Base-by-base conservation (phyloP, 1,140 invertebrate genomes). In the Philopotamus ludificatus region DNA sequence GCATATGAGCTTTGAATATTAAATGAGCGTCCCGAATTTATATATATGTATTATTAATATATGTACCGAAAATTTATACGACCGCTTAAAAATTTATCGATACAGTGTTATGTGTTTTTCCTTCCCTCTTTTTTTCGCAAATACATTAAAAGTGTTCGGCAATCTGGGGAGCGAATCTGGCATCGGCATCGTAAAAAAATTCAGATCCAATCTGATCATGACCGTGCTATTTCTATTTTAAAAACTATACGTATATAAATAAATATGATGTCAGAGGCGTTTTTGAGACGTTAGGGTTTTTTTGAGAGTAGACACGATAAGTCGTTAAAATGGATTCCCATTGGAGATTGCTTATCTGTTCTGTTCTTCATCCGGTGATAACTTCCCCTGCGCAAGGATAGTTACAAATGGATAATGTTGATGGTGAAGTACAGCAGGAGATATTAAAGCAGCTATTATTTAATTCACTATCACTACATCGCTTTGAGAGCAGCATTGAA, bases 321-420 rank as follows among this genome's bases (percentile, higher is more conserved):
- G 67, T 59, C 61, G 63, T 68, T 65, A 65, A 65, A 69, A 69
- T 68, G 67, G 67, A 68, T 68, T 68, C 67, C 66, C 62, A 53
- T 44, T 57, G 63, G 54, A 68, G 67, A 65, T 67, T 51, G 41
- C 54, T 54, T 68, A 68, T 68, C 67, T 42, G 59, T 28, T 60
- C 57, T 61, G 58, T 57, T 65, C 51, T 59, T 55, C 66, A 65
- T 61, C 57, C 67, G 54, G 50, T 55, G 67, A 68, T 65, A 65
- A 65, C 63, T 68, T 57, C 51, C 61, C 61, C 50, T 63, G 50
- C 61, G 61, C 61, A 45, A 54, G 51, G 51, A 53, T 63, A 54
- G 50, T 63, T 54, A 63, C 61, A 63, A 63, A 63, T 63, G 61
- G 61, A 53, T 53, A 25, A 23, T 49, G 25, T 26, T 63, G 20